These are phyloP conservation scores for Cynoglossus semilaevis DNA, from an alignment of 2,113 vertebrate genomes.

Conservation along the genomic window DNA sequence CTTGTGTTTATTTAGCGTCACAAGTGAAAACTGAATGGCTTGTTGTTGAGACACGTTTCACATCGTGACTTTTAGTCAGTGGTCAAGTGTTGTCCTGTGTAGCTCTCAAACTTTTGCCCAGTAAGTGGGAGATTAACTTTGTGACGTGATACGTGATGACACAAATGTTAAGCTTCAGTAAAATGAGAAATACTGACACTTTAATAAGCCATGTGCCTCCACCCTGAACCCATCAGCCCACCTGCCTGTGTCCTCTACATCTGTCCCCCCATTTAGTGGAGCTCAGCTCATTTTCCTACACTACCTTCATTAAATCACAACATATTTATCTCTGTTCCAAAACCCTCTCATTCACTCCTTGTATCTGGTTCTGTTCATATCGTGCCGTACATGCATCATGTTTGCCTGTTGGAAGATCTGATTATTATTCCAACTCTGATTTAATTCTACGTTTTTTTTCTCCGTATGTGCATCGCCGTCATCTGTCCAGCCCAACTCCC, in stretches of 20 bases:
- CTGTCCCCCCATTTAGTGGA: constrained; percentile 15
- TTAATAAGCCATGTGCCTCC: constrained; percentile 2
- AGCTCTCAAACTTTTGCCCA: too few relatives aligned
- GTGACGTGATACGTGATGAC: neutral
- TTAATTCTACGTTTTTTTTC: constrained; percentile 11
- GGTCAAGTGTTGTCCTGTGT: too few relatives aligned
- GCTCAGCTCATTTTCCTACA: constrained; percentile 32
- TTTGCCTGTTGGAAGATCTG: too few relatives aligned
- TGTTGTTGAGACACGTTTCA: too few relatives aligned
- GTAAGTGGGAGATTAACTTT: neutral
- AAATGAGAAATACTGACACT: neutral
- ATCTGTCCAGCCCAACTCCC: constrained; percentile 51
- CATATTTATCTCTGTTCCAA: constrained; percentile 31
- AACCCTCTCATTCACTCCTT: constrained; percentile 23
- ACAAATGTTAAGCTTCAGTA: neutral
- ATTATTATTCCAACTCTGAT: constrained; percentile 21
- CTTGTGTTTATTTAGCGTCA: too few relatives aligned
- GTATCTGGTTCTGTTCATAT: constrained; percentile 2
- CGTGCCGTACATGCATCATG: neutral
- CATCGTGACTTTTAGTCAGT: too few relatives aligned
- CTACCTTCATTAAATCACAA: constrained; percentile 14
- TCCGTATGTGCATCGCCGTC: constrained; percentile 22
- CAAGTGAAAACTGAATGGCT: too few relatives aligned
- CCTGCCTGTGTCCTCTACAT: constrained; percentile 36
- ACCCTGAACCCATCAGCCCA: constrained; percentile 24